These are phyloP conservation scores for Psephotus haematonotus DNA, from an alignment of 2,113 vertebrate species.

Conservation along the genomic window DNA sequence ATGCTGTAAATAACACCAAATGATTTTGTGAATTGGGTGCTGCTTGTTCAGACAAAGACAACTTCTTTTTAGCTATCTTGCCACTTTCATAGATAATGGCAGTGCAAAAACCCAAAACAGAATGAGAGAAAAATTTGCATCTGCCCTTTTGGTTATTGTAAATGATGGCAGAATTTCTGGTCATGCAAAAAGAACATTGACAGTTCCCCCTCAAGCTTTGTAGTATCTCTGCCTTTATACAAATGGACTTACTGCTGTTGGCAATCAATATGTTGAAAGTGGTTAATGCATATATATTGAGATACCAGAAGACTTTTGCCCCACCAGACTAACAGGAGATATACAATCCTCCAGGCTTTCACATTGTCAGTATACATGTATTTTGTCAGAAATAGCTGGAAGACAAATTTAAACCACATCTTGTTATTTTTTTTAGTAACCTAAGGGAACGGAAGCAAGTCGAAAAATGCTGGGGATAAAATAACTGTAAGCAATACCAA, in stretches of 20 bases:
- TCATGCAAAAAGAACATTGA: background rate
- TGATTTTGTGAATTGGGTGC: background rate
- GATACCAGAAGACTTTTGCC: background rate
- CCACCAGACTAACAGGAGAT: background rate
- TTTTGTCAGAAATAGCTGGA: background rate
- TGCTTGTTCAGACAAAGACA: background rate
- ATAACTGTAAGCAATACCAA: background rate
- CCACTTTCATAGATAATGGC: background rate
- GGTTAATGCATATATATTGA: background rate
- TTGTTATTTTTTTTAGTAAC: background rate
- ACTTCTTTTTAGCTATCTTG: background rate
- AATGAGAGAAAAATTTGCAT: background rate
- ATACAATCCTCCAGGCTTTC: background rate
- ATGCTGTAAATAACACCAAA: background rate
- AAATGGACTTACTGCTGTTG: background rate
- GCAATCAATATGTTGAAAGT: background rate
- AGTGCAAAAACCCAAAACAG: background rate
- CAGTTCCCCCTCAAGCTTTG: background rate
- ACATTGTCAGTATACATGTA: background rate
- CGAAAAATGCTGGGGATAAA: background rate
- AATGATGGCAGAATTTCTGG: background rate
- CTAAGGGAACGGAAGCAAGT: background rate
- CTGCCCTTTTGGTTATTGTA: background rate
- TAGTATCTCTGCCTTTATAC: background rate
- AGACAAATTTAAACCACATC: background rate